These are phyloP conservation scores for Pygmarrhopalites habei DNA, from an alignment of 1,140 invertebrate genomes.

Conservation along the genomic window DNA sequence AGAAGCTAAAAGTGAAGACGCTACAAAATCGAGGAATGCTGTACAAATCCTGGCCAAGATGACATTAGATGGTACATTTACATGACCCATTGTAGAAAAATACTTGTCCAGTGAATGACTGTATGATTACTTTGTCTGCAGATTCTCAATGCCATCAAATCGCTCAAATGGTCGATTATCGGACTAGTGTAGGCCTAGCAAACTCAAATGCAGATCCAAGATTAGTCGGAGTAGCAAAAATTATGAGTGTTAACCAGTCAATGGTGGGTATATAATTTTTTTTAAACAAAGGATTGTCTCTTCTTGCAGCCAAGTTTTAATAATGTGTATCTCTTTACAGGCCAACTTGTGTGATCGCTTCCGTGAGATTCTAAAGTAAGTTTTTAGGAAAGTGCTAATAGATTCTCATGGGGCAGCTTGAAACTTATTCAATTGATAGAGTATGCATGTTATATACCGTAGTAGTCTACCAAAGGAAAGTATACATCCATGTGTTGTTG, in stretches of 20 bases:
- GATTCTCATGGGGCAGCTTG: neutral
- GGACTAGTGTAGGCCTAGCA: conserved; percentile 20
- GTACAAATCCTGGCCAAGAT: neutral
- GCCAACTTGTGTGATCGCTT: neutral
- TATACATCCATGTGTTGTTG: conserved; percentile 12
- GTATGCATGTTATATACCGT: conserved; percentile 8
- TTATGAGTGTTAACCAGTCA: too few relatives aligned
- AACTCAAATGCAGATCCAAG: conserved; percentile 19
- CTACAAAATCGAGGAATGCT: neutral
- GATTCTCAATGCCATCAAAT: conserved; percentile 13
- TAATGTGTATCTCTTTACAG: too few relatives aligned
- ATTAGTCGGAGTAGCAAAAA: conserved; percentile 10
- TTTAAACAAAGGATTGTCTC: too few relatives aligned
- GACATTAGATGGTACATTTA: conserved; percentile 3
- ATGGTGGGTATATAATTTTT: too few relatives aligned
- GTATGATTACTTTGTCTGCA: conserved; percentile 2
- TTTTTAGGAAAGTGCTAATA: neutral
- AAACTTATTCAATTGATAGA: neutral
- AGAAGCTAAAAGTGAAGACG: neutral
- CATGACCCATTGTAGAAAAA: too few relatives aligned
- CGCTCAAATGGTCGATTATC: conserved; percentile 5
- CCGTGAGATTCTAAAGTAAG: conserved; percentile 9
- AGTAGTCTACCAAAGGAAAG: conserved; percentile 11
- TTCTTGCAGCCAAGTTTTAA: too few relatives aligned
- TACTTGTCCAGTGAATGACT: too few relatives aligned